Percentiles rank a stretch among this genome's conserved stretches.
Conservation (phyloP, 2,888 invertebrate genomes). For the Drosophila quinaria region DNA sequence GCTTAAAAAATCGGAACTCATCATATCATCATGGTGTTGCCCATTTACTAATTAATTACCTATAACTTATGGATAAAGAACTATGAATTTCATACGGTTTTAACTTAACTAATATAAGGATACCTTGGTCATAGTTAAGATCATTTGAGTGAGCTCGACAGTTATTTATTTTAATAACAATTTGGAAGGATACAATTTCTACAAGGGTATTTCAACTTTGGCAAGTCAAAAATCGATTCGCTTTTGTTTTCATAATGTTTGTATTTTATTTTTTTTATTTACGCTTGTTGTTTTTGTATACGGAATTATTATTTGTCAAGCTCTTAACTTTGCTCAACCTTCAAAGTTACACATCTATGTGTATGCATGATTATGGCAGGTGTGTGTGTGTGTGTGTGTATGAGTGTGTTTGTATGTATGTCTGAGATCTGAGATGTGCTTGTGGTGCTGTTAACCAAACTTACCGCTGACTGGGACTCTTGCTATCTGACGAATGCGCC, state of each 20-base stretch:
- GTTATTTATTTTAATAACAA: background rate
- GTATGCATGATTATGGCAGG: conserved; percentile 8
- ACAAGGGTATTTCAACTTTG: conserved; percentile 41
- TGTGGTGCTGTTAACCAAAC: conserved; percentile 33
- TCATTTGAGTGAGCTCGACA: background rate
- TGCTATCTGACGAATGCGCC: conserved; percentile 90
- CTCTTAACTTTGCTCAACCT: conserved; percentile 49
- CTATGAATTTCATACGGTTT: background rate
- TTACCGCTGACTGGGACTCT: conserved; percentile 90
- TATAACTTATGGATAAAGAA: no score
- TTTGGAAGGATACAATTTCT: background rate
- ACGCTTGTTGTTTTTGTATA: conserved; percentile 25
- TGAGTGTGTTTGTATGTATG: conserved; percentile 16
- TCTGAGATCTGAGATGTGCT: conserved; percentile 13
- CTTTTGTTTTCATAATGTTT: conserved; percentile 10
- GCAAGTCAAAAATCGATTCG: conserved; percentile 21
- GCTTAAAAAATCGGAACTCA: no score
- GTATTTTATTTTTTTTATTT: conserved; percentile 32
- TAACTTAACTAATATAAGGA: background rate
- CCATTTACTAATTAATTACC: background rate
- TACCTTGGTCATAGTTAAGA: background rate
- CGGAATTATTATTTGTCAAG: conserved; percentile 49
- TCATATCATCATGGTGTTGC: background rate
- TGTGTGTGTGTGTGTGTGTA: conserved; percentile 17
- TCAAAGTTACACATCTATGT: conserved; percentile 23